Evolutionary conservation across 1,140 invertebrate genomes (phyloP), one percentile per base, ranked within the genome.

Genomic region (Stegodyphus dumicola): DNA sequence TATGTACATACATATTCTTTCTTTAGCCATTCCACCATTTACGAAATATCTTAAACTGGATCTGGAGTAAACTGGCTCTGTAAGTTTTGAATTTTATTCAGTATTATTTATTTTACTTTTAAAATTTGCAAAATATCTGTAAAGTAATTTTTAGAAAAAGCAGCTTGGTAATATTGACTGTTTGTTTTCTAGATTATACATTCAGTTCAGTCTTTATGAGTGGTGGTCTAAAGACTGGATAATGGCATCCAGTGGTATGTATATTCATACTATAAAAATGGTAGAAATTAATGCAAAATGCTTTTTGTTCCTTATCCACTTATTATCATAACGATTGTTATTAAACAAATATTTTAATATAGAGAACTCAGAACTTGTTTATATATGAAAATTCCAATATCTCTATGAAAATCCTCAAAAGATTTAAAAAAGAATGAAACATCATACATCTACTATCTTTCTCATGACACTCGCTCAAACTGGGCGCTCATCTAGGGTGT

Each of bases 11-110:
- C 33, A 33, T 71, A 66, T 52, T 18, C 85, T 53, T 77, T 78
- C 74, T 18, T n/a, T 17, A 87, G 76, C 88, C 87, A 48, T 65
- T 88, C 17, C 64, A 87, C 48, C 66, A 87, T 79, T 56, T 87
- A 7, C 77, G 67, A 85, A 80, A 74, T 66, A 7, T 88, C 9
- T 64, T 87, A 49, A 74, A 49, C 33, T 88, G 87, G 87, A 60
- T 88, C 53, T 85, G 83, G 79, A 79, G 81, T 54, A 87, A 85
- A 49, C 73, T 87, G 15, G 76, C 81, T 56, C n/a, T 87, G 86
- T 87, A 87, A 87, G 86, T 87, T 53, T 77, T 9, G 49, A 56
- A 74, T 70, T 60, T 60, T 60, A 15, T 10, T 60, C 5, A 5
- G 5, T 60, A 10, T 5, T 60, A 15, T 60, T 60, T 2, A 10